These are phyloP conservation scores for Rotaria magnacalcarata DNA, from an alignment of 2,888 invertebrate species.

Conservation along the genomic window DNA sequence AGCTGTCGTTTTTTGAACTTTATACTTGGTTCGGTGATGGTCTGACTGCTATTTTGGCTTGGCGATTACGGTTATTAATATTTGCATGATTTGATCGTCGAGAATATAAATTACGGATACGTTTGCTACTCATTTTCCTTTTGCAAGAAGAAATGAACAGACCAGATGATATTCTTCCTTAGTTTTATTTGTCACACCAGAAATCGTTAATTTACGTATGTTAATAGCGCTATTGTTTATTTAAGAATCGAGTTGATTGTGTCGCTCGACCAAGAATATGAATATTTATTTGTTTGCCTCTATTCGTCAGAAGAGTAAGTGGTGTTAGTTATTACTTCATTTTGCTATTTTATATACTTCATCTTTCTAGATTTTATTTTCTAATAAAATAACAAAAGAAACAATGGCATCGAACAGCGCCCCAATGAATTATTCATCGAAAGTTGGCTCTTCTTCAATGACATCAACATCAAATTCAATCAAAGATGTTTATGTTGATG, in stretches of 20 bases:
- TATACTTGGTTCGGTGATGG: background rate
- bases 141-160: too few relatives aligned
- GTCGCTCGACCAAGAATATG: background rate
- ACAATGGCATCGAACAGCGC: background rate
- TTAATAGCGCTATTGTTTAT: background rate
- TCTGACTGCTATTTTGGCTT: background rate
- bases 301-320: background rate
- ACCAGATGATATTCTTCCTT: too few relatives aligned
- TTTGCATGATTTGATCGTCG: background rate
- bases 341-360: background rate
- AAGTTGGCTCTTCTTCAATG: background rate
- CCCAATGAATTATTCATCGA: conserved; percentile 21
- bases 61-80: background rate
- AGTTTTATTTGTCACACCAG: too few relatives aligned
- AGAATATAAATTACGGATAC: background rate
- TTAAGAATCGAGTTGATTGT: background rate
- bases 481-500: conserved; percentile 25
- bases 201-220: background rate
- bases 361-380: background rate
- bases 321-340: background rate
- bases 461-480: background rate
- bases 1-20: too few relatives aligned
- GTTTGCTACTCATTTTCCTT: background rate
- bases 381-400: too few relatives aligned
- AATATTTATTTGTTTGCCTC: background rate